Evolutionary conservation across 2,888 invertebrate species (phyloP).

Genomic region (Microctonus brassicae): DNA sequence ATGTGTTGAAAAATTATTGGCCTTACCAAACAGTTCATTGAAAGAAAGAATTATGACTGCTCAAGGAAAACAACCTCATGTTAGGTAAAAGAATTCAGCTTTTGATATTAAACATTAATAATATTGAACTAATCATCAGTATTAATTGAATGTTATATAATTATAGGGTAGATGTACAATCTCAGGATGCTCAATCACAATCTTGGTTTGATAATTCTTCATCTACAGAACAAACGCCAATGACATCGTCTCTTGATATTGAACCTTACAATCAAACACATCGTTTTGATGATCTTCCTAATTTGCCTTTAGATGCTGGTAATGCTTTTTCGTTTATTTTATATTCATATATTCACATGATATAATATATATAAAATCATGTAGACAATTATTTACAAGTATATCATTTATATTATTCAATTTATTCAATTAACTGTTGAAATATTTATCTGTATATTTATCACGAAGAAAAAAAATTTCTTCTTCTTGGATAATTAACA

Average conservation of each 20-base stretch:
- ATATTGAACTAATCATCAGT: not conserved
- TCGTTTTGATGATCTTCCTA: not conserved
- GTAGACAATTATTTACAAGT: too few relatives aligned
- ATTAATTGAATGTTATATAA: not conserved
- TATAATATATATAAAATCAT: too few relatives aligned
- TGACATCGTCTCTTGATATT: slow-evolving; percentile 21
- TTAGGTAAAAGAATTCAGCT: too few relatives aligned
- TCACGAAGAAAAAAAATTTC: too few relatives aligned
- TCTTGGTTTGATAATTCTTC: slow-evolving; percentile 13
- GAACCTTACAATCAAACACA: slow-evolving; percentile 21
- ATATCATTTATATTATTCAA: too few relatives aligned
- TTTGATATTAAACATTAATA: not conserved
- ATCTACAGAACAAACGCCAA: slow-evolving; percentile 1
- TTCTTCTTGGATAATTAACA: too few relatives aligned
- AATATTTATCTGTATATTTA: too few relatives aligned
- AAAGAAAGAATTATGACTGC: slow-evolving; percentile 28
- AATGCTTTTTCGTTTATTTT: too few relatives aligned
- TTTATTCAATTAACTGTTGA: too few relatives aligned
- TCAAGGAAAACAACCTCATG: slow-evolving; percentile 19
- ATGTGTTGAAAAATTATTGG: slow-evolving; percentile 30
- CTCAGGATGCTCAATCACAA: slow-evolving; percentile 11
- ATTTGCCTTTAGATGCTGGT: slow-evolving; percentile 13
- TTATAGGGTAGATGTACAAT: slow-evolving; percentile 19
- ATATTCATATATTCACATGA: not conserved
- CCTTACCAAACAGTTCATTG: slow-evolving; percentile 28